Conservation (phyloP, 1,140 invertebrate species). For the Meloidogyne chitwoodi region DNA sequence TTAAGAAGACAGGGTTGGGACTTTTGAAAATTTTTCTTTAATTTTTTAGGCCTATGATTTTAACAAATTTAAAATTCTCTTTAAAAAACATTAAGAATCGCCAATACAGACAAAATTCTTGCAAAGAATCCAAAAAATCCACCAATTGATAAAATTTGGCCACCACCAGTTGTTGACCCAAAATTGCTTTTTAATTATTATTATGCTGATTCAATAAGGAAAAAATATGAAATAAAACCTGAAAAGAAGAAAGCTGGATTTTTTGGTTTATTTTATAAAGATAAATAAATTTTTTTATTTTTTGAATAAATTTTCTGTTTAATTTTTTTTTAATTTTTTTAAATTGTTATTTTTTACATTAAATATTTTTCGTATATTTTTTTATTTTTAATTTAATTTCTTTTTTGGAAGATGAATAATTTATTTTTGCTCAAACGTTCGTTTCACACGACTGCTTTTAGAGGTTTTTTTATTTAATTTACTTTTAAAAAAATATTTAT, state of each 20-base stretch:
- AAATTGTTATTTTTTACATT: background rate
- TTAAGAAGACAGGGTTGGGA: background rate
- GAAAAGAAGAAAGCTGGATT: background rate
- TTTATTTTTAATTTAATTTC: background rate
- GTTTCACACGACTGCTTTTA: background rate
- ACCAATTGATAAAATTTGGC: conserved; percentile 41
- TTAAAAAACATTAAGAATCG: background rate
- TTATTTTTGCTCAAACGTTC: background rate
- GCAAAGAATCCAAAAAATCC: background rate
- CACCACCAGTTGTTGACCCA: conserved; percentile 48
- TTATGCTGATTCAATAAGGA: conserved; percentile 48
- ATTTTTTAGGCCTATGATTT: background rate
- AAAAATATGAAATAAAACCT: background rate
- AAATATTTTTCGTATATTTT: background rate
- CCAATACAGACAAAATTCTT: background rate
- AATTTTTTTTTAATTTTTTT: background rate
- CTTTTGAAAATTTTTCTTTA: background rate
- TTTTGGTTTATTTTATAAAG: background rate
- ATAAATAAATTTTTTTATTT: background rate
- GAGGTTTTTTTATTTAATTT: background rate
- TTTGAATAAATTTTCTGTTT: background rate
- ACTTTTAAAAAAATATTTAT: too few species aligned
- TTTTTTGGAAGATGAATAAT: background rate
- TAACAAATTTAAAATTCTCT: conserved; percentile 12
- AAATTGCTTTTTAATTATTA: conserved; percentile 51